Conservation (phyloP, 2,888 invertebrate species). For the Agonopterix alstromeriana region DNA sequence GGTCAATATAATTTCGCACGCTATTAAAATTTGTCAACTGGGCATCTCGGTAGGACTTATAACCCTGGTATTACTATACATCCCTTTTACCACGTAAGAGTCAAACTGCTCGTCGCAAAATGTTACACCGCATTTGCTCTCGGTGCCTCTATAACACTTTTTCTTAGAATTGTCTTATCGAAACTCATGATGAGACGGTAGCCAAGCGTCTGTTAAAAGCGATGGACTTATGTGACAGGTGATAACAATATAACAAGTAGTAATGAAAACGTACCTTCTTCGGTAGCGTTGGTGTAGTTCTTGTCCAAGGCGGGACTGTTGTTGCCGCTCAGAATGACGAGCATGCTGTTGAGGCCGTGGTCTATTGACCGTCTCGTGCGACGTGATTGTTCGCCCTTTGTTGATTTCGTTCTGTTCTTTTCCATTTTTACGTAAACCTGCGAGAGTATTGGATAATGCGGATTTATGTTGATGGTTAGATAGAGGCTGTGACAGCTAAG, state of each 20-base stretch:
- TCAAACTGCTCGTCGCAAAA: too few species aligned
- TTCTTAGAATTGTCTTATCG: too few species aligned
- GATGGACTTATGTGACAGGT: constrained; percentile 4
- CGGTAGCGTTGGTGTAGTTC: constrained; percentile 45
- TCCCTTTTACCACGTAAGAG: too few species aligned
- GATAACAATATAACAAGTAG: not conserved
- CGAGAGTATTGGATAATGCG: constrained; percentile 1
- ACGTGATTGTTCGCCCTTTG: constrained; percentile 5
- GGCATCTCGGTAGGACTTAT: too few species aligned
- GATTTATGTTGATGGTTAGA: too few species aligned
- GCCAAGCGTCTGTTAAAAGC: constrained; percentile 4
- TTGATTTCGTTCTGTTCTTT: constrained; percentile 19
- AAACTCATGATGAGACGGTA: too few species aligned
- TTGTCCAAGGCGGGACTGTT: constrained; percentile 29
- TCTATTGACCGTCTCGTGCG: constrained; percentile 44
- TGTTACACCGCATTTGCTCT: too few species aligned
- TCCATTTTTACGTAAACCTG: constrained; percentile 53
- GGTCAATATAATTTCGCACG: too few species aligned
- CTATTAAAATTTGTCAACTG: too few species aligned
- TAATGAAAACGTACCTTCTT: constrained; percentile 18
- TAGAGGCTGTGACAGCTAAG: too few species aligned
- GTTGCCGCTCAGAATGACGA: constrained; percentile 46
- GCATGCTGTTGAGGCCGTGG: constrained; percentile 21
- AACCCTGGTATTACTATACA: too few species aligned
- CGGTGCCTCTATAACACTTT: too few species aligned